Percentiles rank a stretch among this genome's conserved stretches.
Conservation (phyloP, 2,113 vertebrate species). For the Cynoglossus semilaevis region DNA sequence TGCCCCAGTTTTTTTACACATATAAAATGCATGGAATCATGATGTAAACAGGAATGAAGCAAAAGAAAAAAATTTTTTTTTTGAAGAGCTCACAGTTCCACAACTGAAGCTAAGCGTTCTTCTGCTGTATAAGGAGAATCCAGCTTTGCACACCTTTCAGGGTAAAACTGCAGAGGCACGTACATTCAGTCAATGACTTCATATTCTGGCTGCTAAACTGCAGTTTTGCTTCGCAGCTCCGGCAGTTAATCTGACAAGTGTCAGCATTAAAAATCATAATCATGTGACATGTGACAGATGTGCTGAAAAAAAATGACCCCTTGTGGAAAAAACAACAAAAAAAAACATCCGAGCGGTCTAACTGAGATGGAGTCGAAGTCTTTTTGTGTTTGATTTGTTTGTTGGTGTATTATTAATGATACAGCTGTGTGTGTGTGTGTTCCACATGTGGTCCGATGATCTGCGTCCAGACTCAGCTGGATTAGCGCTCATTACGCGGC, state of each 20-base stretch:
- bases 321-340: slow-evolving; percentile 6
- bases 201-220: slow-evolving; percentile 60
- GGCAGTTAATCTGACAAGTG: slow-evolving; percentile 58
- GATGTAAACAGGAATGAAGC: slow-evolving; percentile 30
- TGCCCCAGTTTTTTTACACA: neutral
- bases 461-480: slow-evolving; percentile 47
- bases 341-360: too few relatives aligned
- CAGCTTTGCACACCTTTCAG: slow-evolving; percentile 51
- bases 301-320: slow-evolving; percentile 37
- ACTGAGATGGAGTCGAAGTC: too few relatives aligned
- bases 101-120: slow-evolving; percentile 44
- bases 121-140: slow-evolving; percentile 62
- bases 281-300: slow-evolving; percentile 52
- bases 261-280: slow-evolving; percentile 65
- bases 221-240: slow-evolving; percentile 50
- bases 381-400: too few relatives aligned
- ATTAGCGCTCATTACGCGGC: slow-evolving; percentile 57
- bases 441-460: slow-evolving; percentile 19
- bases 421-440: too few relatives aligned
- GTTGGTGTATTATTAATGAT: too few relatives aligned
- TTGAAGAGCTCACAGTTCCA: slow-evolving; percentile 45
- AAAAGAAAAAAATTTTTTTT: slow-evolving; percentile 21
- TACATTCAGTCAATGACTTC: slow-evolving; percentile 65
- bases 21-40: slow-evolving; percentile 10
- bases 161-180: slow-evolving; percentile 62